These are phyloP conservation scores for Melopsittacus undulatus DNA, from an alignment of 2,797 vertebrate genomes.

Conservation along the genomic window DNA sequence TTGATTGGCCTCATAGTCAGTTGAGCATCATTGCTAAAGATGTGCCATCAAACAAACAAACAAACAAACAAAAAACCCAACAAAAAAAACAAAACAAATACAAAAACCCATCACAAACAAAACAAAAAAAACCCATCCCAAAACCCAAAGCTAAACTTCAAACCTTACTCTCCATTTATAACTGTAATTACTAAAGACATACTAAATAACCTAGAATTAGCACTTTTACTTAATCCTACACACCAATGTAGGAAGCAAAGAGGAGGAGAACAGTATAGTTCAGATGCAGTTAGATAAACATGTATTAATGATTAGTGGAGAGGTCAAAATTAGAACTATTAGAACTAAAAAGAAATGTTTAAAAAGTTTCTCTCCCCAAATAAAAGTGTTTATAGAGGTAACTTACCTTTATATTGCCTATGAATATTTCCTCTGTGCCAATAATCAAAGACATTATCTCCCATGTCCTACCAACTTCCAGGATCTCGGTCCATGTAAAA, in stretches of 20 bases:
- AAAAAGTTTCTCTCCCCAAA: background rate
- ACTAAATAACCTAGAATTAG: background rate
- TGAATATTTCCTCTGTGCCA: background rate
- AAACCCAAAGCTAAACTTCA: background rate
- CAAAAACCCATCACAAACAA: background rate
- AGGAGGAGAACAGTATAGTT: background rate
- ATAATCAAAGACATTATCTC: background rate
- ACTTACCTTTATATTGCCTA: background rate
- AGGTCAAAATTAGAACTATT: slow-evolving; percentile 19
- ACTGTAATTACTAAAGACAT: background rate
- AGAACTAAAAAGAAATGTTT: background rate
- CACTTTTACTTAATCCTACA: background rate
- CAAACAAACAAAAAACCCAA: background rate
- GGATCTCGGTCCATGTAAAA: background rate
- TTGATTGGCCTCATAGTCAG: background rate
- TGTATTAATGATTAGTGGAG: background rate
- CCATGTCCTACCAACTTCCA: background rate
- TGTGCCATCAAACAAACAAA: background rate
- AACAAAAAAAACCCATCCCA: fast-evolving
- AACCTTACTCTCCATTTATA: background rate
- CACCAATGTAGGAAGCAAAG: background rate
- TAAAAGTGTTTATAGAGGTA: background rate
- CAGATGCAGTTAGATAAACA: slow-evolving; percentile 29
- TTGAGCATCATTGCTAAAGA: background rate
- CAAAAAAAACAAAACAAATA: background rate